Evolutionary conservation across 2,888 invertebrate genomes (phyloP), one percentile per base, ranked within the genome.

Genomic region (Marronus borbonicus): DNA sequence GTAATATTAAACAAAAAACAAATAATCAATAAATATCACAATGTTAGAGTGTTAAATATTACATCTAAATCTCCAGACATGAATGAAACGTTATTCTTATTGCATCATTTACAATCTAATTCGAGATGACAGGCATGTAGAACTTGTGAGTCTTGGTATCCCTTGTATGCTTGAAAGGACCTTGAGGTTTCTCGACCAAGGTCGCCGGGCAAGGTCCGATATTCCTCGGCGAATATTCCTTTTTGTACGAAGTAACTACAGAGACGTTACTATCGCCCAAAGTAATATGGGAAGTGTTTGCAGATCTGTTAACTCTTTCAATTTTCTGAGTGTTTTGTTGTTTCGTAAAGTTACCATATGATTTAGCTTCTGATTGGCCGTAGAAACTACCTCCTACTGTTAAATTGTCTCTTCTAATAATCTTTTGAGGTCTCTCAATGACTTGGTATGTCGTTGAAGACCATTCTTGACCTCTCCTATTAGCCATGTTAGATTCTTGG

Each of bases 141-240:
- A 95, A 96, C 87, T 95, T 95, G 88, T 96, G 96, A 85, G 95
- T 93, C 83, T 93, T 94, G 12, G 96, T 95, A 87, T 96, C 95
- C 81, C 96, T 91, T 36, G 95, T 95, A 85, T 96, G 96, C 88
- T 95, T 95, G 88, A 94, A 96, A 20, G 94, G 94, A 77, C 95
- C 93, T 81, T 92, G 91, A 77, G 94, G 93, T 55, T 93, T 91
- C 85, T 96, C 94, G 76, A 96, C 91, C 81, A 95, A 90, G 49
- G 95, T 92, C 50, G 95, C 96, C 0, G 95, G 95, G 87, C 96
- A 97, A 0, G 95, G 94, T 74, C 95, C 94, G 44, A 89, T 89
- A 81, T 93, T 93, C 80, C 93, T 91, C 0, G 94, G 92, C 17
- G 93, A 91, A 85, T 92, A 96, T 87, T 96, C 96, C 82, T 93